Evolutionary conservation across 2,113 vertebrate species (phyloP).

Genomic region (Mola mola): DNA sequence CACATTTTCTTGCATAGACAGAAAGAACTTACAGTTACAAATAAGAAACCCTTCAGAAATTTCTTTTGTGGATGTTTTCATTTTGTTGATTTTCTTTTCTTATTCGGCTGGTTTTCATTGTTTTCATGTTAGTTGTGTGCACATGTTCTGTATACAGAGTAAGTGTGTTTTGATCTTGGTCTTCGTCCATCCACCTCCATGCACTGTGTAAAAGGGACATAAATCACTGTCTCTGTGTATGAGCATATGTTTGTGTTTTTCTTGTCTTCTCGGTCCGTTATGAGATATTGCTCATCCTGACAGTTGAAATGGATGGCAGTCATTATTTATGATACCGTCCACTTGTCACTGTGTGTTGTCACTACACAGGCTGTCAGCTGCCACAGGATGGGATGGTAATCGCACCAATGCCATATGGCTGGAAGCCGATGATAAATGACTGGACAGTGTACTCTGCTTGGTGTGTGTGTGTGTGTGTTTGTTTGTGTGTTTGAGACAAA

Average conservation of each 20-base stretch:
- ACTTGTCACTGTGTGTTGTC: constrained; percentile 47
- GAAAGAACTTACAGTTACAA: too few species aligned
- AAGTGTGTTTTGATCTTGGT: constrained; percentile 13
- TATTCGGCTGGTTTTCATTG: neutral
- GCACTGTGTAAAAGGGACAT: constrained; percentile 40
- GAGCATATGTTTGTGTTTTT: constrained; percentile 58
- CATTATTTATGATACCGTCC: constrained; percentile 68
- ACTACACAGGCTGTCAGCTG: constrained; percentile 42
- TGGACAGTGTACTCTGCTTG: constrained; percentile 6
- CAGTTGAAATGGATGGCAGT: constrained; percentile 57
- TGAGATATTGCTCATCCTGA: constrained; percentile 44
- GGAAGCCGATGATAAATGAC: constrained; percentile 46
- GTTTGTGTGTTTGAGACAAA: neutral
- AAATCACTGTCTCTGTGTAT: constrained; percentile 56
- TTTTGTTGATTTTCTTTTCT: too few species aligned
- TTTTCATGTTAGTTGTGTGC: neutral
- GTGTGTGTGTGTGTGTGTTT: constrained; percentile 14
- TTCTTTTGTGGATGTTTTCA: neutral
- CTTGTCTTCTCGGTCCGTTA: constrained; percentile 35
- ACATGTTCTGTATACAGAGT: neutral
- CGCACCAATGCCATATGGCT: constrained; percentile 39
- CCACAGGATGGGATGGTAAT: constrained; percentile 62
- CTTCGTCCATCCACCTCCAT: constrained; percentile 35
- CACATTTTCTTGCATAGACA: too few species aligned
- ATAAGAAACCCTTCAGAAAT: too few species aligned